Evolutionary conservation across 2,113 vertebrate genomes (phyloP).

Genomic region (Crotalus helleri): DNA sequence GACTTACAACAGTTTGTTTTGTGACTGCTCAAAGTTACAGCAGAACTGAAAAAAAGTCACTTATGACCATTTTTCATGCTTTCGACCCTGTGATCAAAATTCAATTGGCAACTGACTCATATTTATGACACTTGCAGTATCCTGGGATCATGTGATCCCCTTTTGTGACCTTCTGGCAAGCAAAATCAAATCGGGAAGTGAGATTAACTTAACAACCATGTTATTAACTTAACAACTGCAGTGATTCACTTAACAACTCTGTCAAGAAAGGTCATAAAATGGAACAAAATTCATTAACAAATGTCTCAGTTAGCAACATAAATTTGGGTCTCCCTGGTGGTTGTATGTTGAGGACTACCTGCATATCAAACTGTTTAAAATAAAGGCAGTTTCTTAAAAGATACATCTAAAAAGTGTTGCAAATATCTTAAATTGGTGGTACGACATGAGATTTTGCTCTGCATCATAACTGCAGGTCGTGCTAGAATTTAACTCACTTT

Average conservation of each 20-base stretch:
- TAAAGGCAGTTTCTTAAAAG: not conserved
- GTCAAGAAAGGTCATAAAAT: not conserved
- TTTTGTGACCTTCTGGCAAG: not conserved
- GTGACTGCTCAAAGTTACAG: not conserved
- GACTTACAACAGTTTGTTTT: not conserved
- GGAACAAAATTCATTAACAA: not conserved
- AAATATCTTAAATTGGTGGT: not conserved
- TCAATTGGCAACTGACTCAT: not conserved
- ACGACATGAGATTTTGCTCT: not conserved
- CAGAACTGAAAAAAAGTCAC: not conserved
- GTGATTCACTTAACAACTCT: not conserved
- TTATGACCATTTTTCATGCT: not conserved
- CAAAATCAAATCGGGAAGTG: not conserved
- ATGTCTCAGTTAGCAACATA: not conserved
- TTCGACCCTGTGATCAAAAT: not conserved
- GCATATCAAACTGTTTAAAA: not conserved
- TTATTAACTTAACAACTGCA: not conserved
- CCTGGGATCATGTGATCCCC: not conserved
- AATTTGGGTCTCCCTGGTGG: not conserved
- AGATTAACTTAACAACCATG: not conserved
- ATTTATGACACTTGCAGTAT: not conserved
- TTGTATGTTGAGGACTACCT: not conserved
- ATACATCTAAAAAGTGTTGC: not conserved
- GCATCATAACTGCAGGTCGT: not conserved
- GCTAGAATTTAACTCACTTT: not conserved